Base-by-base conservation (phyloP, 2,113 vertebrate genomes). In the Entomyzon cyanotis region DNA sequence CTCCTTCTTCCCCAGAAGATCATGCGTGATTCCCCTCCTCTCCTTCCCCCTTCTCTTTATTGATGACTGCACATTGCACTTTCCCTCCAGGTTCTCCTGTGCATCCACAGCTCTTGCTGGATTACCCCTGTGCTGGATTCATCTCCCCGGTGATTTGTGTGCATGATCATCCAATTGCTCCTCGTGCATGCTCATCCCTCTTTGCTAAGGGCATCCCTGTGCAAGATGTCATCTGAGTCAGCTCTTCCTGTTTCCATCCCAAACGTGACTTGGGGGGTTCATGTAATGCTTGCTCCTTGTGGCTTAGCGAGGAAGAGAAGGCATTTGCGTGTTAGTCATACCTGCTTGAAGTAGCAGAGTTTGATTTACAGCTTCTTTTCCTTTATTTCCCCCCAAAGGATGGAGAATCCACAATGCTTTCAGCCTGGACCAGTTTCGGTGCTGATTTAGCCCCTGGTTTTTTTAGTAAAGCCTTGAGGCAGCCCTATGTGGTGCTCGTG, bases 281-380 rank as follows among this genome's bases (percentile, higher is more conserved):
- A 52, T 0, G 0, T 30, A 68, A 89, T 3, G 17, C 12, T 76
- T 15, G 30, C 16, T 89, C 56, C n/a, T 17, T 59, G 19, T 39
- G 17, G 56, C 25, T 74, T 35, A 52, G 24, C 1, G 3, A 68
- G 58, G 47, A 52, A 63, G 30, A 62, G 11, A 58, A 79, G 15
- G 39, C 25, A 25, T 14, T 55, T n/a, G 17, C 0, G 0, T 13
- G 11, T 65, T 76, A 44, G 16, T 15, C 0, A 14, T 82, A 68
- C 33, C 20, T 65, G 15, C 30, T 75, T 55, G 64, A 84, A 71
- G 20, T 33, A 5, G 3, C 20, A 50, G 19, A 5, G 39, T 58
- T 65, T 67, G 11, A 37, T 63, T 73, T 53, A 18, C 13, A 22
- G 18, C 6, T 67, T 14, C 1, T 73, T 46, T 39, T 42, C 67